A percentile compares a stretch with the other conserved stretches of the same genome.
phyloP scores from a whole-genome alignment of 2,797 vertebrate species.

The Tenualosa ilisha region DNA sequence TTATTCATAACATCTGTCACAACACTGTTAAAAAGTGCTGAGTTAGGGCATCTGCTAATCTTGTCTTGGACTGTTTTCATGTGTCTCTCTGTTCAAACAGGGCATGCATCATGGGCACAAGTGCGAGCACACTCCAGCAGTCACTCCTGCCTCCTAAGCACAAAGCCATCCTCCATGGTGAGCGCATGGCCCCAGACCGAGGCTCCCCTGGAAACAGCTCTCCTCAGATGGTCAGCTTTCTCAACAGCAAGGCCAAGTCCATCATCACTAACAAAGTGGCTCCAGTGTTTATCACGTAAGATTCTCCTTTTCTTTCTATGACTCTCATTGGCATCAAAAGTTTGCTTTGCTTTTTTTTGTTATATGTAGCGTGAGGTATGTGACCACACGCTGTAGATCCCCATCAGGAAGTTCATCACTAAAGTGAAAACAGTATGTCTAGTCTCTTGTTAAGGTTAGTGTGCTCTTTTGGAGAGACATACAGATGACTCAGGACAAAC shows the following conservation, averaged over 20 bases:
- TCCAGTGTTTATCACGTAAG: conserved; percentile 87
- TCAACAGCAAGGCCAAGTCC: conserved; percentile 85
- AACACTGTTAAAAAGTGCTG: neutral
- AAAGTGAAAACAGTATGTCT: neutral
- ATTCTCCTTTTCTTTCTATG: conserved; percentile 38
- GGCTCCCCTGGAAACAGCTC: conserved; percentile 74
- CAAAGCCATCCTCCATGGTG: conserved; percentile 64
- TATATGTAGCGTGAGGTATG: neutral
- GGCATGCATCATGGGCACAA: conserved; percentile 82
- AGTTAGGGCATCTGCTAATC: neutral
- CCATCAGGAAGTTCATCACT: neutral
- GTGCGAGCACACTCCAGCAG: conserved; percentile 82
- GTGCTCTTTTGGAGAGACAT: neutral
- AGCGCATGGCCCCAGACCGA: conserved; percentile 72
- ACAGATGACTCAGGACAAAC: neutral
- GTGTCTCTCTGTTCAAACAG: conserved; percentile 60
- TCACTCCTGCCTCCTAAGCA: conserved; percentile 62
- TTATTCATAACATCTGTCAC: neutral
- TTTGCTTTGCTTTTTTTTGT: too few species aligned
- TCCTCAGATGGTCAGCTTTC: conserved; percentile 74
- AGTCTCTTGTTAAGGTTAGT: neutral
- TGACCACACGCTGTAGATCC: neutral
- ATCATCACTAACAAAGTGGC: conserved; percentile 91
- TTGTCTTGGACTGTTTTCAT: neutral
- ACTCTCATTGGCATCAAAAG: too few species aligned